Base-by-base conservation (phyloP, 2,797 vertebrate species). In the Eleutherodactylus coqui region DNA sequence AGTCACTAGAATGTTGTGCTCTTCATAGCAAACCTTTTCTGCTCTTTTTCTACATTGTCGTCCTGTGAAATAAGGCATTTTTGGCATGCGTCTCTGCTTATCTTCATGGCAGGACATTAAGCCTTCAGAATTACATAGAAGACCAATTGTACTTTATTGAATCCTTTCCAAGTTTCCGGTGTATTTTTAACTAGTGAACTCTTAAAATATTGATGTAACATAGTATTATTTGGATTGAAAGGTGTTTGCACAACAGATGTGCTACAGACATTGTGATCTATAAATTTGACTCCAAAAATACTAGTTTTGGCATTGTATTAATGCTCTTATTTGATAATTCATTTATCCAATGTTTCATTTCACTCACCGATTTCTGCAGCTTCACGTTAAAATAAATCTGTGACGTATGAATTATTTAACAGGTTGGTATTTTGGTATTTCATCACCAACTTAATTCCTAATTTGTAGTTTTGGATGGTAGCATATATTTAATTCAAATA, bases 101-200 rank as follows among this genome's bases (percentile, higher is more conserved):
- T 87, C 86, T 87, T 84, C 86, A 75, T 87, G 55, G 76, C 86
- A 75, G 82, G 86, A 87, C 82, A 87, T 75, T 64, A 67, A 41
- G 53, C 82, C 55, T 64, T 64, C 64, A 67, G 82, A 84, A 75
- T 84, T 47, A 53, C 75, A 84, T 75, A 84, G 67, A 87, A 87
- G 76, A 84, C 67, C 86, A 84, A 87, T 87, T 87, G 82, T 87
- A 87, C 64, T 87, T 84, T 72, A 58, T 45, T 84, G 86, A 87
- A 84, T 78, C n/a, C 1, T 43, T 75, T 84, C 86, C 86, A 87
- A 67, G 53, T 80, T 84, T 84, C 55, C 69, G 9, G 75, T 87
- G 76, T 87, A 87, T 83, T 87, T 87, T 87, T 87, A 84, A 87
- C 82, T 64, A 87, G 82, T 87, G 86, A 80, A 73, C 86, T 84